phyloP scores from a whole-genome alignment of 2,888 invertebrate species.

The Drosophila paramelanica region DNA sequence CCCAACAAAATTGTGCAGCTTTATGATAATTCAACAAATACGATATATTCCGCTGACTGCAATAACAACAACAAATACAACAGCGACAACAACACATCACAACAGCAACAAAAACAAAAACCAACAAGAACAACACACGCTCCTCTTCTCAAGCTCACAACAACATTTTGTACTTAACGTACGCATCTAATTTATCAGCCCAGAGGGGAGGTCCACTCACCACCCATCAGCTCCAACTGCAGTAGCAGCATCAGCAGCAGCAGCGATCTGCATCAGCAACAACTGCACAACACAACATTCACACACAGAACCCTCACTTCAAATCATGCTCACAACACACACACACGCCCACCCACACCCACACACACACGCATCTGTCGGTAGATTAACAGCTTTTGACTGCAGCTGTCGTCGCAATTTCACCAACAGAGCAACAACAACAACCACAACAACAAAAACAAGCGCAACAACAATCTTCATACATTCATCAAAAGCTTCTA shows the following conservation, averaged over 20 bases:
- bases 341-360: conserved; percentile 2
- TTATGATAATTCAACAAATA: conserved; percentile 67
- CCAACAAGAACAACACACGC: conserved; percentile 30
- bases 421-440: conserved; percentile 25
- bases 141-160: conserved; percentile 21
- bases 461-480: conserved; percentile 47
- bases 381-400: conserved; percentile 23
- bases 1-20: conserved; percentile 51
- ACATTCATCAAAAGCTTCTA: conserved; percentile 47
- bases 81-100: conserved; percentile 31
- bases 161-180: conserved; percentile 27
- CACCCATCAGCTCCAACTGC: conserved; percentile 23
- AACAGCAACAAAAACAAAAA: conserved; percentile 20
- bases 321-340: conserved; percentile 27
- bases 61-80: conserved; percentile 32
- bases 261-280: conserved; percentile 21
- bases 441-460: conserved; percentile 18
- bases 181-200: conserved; percentile 18
- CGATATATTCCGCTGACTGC: conserved; percentile 73
- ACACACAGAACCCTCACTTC: conserved; percentile 11
- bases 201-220: conserved; percentile 12
- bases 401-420: conserved; percentile 43
- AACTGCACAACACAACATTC: conserved; percentile 21
- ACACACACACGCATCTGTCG: conserved; percentile 22
- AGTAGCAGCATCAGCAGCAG: conserved; percentile 25